Conservation (phyloP, 2,113 vertebrate species). For the Aleadryas rufinucha region DNA sequence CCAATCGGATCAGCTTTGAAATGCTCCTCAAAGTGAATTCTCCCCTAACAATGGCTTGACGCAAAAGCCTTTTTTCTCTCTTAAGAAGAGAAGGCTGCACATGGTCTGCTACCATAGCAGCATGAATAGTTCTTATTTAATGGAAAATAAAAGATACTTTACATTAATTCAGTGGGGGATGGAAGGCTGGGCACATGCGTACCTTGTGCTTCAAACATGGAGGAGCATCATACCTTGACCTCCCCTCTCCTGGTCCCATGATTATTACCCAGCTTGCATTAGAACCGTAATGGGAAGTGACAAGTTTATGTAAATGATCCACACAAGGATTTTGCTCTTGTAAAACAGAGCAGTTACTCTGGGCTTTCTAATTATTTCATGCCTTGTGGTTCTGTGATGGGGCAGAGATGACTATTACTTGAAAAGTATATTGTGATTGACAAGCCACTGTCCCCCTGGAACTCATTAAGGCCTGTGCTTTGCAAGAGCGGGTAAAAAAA, state of each 20-base stretch:
- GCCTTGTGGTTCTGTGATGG: conserved; percentile 83
- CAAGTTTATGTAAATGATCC: conserved; percentile 85
- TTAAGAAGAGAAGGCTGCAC: conserved; percentile 72
- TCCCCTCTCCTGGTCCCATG: conserved; percentile 56
- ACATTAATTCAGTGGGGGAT: conserved; percentile 63
- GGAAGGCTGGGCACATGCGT: conserved; percentile 63
- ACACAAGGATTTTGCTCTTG: conserved; percentile 78
- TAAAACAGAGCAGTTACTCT: conserved; percentile 84
- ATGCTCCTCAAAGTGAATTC: conserved; percentile 77
- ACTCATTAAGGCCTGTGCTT: conserved; percentile 79
- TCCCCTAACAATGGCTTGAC: conserved; percentile 81
- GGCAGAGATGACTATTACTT: conserved; percentile 75
- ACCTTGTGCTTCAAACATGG: conserved; percentile 60
- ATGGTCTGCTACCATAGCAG: conserved; percentile 80
- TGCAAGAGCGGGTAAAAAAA: conserved; percentile 67
- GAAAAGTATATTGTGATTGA: conserved; percentile 81
- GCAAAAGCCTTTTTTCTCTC: conserved; percentile 71
- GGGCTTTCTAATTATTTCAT: conserved; percentile 88
- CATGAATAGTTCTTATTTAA: conserved; percentile 74
- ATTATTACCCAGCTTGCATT: conserved; percentile 64
- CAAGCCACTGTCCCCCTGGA: conserved; percentile 80
- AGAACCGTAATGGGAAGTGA: conserved; percentile 77
- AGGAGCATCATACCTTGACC: conserved; percentile 57
- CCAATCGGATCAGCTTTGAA: conserved; percentile 79
- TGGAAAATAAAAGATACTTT: conserved; percentile 77